These are phyloP conservation scores for Anas acuta DNA, from an alignment of 2,797 vertebrate species.

Conservation along the genomic window DNA sequence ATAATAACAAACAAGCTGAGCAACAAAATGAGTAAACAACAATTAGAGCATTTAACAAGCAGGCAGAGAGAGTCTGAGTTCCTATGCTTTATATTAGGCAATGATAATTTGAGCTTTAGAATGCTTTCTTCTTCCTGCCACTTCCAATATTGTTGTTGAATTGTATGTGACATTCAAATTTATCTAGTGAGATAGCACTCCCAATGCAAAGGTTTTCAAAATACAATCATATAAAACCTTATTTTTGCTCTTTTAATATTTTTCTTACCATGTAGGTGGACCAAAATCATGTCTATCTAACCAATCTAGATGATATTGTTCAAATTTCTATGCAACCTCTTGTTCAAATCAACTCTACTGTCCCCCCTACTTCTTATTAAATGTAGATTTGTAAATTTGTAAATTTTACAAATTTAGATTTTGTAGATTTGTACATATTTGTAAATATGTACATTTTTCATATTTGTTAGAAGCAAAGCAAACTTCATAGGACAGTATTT, in stretches of 20 bases:
- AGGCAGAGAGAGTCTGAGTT: constrained; percentile 60
- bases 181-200: background rate
- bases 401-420: no score
- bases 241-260: background rate
- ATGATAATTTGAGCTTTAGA: constrained; percentile 62
- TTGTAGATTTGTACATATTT: no score
- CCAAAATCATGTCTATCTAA: background rate
- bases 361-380: background rate
- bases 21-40: constrained; percentile 77
- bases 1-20: constrained; percentile 76
- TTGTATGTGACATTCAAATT: constrained; percentile 47
- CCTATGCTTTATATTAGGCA: constrained; percentile 67
- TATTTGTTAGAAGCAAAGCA: background rate
- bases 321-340: background rate
- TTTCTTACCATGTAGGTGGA: background rate
- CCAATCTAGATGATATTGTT: background rate
- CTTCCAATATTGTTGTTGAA: constrained; percentile 24
- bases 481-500: background rate
- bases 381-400: background rate
- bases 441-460: background rate
- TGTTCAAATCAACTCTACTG: background rate
- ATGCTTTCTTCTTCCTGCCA: constrained; percentile 24
- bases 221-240: background rate
- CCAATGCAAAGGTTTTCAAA: background rate
- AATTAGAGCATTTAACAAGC: constrained; percentile 78